Conservation (phyloP, 1,140 invertebrate genomes). For the Telenomus remus region DNA sequence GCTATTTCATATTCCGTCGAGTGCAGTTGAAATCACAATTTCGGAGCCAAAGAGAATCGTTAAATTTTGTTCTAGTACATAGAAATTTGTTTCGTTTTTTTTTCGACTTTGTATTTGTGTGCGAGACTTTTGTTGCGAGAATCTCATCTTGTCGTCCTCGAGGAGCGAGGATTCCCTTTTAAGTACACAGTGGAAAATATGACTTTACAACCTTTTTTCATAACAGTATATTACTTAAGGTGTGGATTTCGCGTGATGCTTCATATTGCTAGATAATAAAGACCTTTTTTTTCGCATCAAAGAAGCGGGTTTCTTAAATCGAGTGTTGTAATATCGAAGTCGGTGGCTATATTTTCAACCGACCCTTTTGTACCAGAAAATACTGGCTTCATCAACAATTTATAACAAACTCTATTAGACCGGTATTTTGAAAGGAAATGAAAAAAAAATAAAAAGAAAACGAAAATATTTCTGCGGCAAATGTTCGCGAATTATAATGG, state of each 20-base stretch:
- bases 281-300: slow-evolving; percentile 16
- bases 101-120: no score
- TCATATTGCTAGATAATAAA: slow-evolving; percentile 50
- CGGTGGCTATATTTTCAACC: slow-evolving; percentile 26
- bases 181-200: slow-evolving; percentile 47
- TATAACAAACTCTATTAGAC: slow-evolving; percentile 1
- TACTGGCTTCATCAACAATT: slow-evolving; percentile 16
- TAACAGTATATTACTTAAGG: slow-evolving; percentile 54
- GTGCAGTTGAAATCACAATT: neutral
- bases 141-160: slow-evolving; percentile 16
- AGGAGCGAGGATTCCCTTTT: slow-evolving; percentile 30
- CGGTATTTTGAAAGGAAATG: no score
- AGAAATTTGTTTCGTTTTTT: no score
- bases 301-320: slow-evolving; percentile 41
- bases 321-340: slow-evolving; percentile 44
- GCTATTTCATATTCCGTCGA: slow-evolving; percentile 1
- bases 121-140: no score
- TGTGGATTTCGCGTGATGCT: slow-evolving; percentile 41
- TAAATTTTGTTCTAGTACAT: no score
- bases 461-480: no score
- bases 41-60: no score
- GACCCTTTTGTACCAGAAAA: slow-evolving; percentile 13
- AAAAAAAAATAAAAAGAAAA: no score
- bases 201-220: slow-evolving; percentile 42
- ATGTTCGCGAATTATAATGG: no score